Conservation (phyloP, 2,113 vertebrate genomes). For the Lepus europaeus region DNA sequence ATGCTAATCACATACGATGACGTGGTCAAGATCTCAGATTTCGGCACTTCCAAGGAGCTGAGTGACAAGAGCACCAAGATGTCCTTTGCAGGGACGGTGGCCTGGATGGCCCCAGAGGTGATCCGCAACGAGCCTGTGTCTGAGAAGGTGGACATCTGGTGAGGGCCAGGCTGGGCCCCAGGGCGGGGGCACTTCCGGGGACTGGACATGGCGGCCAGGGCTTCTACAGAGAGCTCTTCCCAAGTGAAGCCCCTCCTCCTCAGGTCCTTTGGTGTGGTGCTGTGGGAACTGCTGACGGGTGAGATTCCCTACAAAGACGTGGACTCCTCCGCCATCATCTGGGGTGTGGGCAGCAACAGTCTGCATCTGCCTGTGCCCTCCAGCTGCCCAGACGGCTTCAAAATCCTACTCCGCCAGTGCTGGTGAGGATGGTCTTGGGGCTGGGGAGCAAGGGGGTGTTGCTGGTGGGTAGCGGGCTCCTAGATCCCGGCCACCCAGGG, state of each 20-base stretch:
- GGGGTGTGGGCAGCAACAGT: constrained; percentile 99
- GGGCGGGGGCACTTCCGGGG: no score
- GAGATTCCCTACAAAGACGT: constrained; percentile 99
- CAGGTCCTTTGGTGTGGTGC: constrained; percentile 98
- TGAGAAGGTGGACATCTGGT: constrained; percentile 99
- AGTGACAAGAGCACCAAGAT: constrained; percentile 99
- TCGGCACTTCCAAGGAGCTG: constrained; percentile 98
- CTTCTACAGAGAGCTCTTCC: background rate
- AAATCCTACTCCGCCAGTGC: constrained; percentile 97
- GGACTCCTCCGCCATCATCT: constrained; percentile 98
- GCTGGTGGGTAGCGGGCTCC: background rate
- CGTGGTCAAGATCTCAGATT: constrained; percentile 99
- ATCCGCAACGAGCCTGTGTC: constrained; percentile 98
- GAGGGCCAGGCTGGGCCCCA: constrained; percentile 73
- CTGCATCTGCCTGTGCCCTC: constrained; percentile 97
- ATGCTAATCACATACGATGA: constrained; percentile 99
- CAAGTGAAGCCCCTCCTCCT: background rate
- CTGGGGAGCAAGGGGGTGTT: background rate
- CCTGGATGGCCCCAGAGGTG: constrained; percentile 99
- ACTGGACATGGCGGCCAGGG: background rate
- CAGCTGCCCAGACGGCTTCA: constrained; percentile 98
- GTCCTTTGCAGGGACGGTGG: constrained; percentile 98
- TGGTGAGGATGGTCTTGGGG: constrained; percentile 91
- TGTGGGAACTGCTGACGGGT: constrained; percentile 98
- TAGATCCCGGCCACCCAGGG: background rate